phyloP scores from a whole-genome alignment of 2,888 invertebrate species.

The Drosophila mayaguana region DNA sequence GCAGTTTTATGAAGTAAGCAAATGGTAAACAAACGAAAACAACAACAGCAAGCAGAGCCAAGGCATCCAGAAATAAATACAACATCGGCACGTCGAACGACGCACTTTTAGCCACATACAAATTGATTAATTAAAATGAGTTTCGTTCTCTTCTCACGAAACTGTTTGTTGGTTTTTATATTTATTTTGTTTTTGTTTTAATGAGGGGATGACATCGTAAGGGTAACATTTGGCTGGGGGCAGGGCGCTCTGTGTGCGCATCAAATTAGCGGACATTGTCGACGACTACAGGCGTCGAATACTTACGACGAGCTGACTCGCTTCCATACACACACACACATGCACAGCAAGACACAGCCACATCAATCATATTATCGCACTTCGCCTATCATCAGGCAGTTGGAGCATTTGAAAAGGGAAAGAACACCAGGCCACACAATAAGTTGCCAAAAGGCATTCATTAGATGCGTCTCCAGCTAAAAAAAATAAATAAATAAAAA shows the following conservation, averaged over 20 bases:
- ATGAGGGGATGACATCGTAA: constrained; percentile 33
- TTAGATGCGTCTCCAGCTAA: not conserved
- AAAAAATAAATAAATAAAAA: not conserved
- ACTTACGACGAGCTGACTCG: constrained; percentile 10
- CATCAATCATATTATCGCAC: constrained; percentile 19
- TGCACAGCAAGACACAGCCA: not conserved
- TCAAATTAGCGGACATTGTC: constrained; percentile 27
- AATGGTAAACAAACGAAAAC: constrained; percentile 39
- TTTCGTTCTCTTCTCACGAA: constrained; percentile 44
- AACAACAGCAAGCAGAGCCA: not conserved
- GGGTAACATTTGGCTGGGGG: constrained; percentile 12
- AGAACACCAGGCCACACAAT: constrained; percentile 9
- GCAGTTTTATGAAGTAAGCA: constrained; percentile 46
- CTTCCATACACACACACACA: not conserved
- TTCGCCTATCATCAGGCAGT: constrained; percentile 11
- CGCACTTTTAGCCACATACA: constrained; percentile 52
- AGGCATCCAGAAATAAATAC: constrained; percentile 15
- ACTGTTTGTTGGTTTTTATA: not conserved
- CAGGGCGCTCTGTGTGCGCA: constrained; percentile 28
- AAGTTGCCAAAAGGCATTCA: constrained; percentile 6
- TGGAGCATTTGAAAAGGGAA: constrained; percentile 11
- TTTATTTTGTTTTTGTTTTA: constrained; percentile 7
- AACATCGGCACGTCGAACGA: constrained; percentile 49
- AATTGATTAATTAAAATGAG: constrained; percentile 69
- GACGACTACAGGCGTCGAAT: constrained; percentile 6